Conservation (phyloP, 2,797 vertebrate genomes). For the Hippopotamyrus pictus region DNA sequence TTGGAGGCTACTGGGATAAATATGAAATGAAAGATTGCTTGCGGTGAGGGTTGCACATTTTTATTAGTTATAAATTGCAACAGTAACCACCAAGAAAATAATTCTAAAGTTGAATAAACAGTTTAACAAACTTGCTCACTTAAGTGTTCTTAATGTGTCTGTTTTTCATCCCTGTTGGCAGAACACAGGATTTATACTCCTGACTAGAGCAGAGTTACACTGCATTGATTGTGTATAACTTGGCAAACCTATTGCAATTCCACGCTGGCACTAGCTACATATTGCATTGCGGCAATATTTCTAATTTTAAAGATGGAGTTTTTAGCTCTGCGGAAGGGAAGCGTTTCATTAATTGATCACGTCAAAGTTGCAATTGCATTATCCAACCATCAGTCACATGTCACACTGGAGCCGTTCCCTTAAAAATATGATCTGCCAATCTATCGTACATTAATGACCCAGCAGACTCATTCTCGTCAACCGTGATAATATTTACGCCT, state of each 20-base stretch:
- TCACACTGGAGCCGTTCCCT: neutral
- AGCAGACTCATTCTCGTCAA: neutral
- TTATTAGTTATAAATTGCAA: neutral
- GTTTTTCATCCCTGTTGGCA: neutral
- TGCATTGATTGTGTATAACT: neutral
- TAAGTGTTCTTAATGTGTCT: neutral
- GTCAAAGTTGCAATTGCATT: neutral
- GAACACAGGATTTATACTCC: neutral
- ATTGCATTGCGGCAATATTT: neutral
- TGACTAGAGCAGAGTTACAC: neutral
- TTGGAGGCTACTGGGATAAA: neutral
- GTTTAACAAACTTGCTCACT: neutral
- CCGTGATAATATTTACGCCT: slow-evolving; percentile 2
- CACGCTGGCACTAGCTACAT: neutral
- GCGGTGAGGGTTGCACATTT: neutral
- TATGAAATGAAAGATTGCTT: neutral
- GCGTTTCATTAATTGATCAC: neutral
- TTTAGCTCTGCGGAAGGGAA: neutral
- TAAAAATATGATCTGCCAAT: neutral
- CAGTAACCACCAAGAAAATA: neutral
- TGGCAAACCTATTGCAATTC: neutral
- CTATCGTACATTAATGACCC: neutral
- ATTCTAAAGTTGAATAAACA: neutral
- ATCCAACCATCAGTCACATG: neutral
- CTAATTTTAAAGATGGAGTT: neutral